A percentile compares a stretch with the other conserved stretches of the same genome.
phyloP scores from a whole-genome alignment of 2,113 vertebrate species.

The Capreolus pygargus region DNA sequence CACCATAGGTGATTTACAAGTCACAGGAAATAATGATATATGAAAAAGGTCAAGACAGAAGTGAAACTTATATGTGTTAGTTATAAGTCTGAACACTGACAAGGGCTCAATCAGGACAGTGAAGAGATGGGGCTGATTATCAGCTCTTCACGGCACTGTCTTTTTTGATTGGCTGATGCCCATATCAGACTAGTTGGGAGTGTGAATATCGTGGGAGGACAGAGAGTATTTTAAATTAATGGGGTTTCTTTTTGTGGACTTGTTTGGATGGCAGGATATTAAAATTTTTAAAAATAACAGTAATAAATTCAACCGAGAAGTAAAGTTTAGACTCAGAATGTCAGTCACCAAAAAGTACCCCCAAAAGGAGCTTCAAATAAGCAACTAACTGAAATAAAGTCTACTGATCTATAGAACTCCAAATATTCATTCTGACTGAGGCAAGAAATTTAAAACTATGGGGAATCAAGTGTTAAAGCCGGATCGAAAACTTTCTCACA shows the following conservation, averaged over 20 bases:
- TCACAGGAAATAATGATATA: not conserved
- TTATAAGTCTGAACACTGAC: not conserved
- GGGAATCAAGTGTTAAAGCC: not conserved
- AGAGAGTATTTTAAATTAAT: not conserved
- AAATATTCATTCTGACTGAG: not conserved
- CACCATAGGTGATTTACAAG: not conserved
- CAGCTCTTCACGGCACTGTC: not conserved
- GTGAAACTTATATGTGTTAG: not conserved
- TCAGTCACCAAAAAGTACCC: not conserved
- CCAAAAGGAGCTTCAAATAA: not conserved
- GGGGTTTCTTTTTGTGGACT: not conserved
- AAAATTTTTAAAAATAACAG: not conserved
- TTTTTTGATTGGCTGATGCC: not conserved
- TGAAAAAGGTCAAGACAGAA: not conserved
- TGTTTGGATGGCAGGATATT: not conserved
- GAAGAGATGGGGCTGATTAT: not conserved
- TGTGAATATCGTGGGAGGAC: not conserved
- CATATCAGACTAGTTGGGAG: not conserved
- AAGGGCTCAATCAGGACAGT: not conserved
- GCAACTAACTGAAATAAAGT: not conserved
- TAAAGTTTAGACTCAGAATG: not conserved
- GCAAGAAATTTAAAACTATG: not conserved
- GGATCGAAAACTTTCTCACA: not conserved
- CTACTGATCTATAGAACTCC: not conserved
- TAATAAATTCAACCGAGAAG: not conserved